Percentiles rank a stretch among this genome's conserved stretches.
phyloP scores from a whole-genome alignment of 1,140 invertebrate genomes.

The Brachionus rotundiformis region DNA sequence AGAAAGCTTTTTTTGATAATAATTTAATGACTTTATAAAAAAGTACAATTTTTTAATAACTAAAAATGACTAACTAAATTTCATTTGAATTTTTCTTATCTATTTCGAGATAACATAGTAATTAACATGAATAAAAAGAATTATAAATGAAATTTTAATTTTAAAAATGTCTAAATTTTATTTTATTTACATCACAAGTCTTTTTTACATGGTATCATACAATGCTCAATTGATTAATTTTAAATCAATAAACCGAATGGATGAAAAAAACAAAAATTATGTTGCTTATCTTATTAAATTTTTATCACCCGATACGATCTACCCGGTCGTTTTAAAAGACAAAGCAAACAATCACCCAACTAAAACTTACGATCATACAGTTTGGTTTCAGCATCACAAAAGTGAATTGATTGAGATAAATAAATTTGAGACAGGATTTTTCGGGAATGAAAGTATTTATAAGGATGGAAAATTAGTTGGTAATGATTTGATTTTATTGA shows the following conservation, averaged over 20 bases:
- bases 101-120: background rate
- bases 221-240: background rate
- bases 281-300: conserved; percentile 3
- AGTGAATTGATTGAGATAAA: background rate
- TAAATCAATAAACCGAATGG: background rate
- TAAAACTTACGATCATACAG: background rate
- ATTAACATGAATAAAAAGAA: background rate
- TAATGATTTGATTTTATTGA: background rate
- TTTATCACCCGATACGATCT: conserved; percentile 3
- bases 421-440: background rate
- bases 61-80: background rate
- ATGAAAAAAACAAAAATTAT: background rate
- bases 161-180: background rate
- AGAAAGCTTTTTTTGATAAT: too few species aligned
- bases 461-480: background rate
- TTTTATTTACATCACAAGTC: background rate
- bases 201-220: background rate
- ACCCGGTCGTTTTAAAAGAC: background rate
- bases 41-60: background rate
- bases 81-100: background rate
- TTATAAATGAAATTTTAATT: background rate
- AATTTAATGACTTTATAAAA: too few species aligned
- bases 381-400: conserved; percentile 3
- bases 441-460: background rate
- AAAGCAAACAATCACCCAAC: background rate